Evolutionary conservation across 2,888 invertebrate genomes (phyloP), one percentile per base, ranked within the genome.

Genomic region (Patella caerulea): DNA sequence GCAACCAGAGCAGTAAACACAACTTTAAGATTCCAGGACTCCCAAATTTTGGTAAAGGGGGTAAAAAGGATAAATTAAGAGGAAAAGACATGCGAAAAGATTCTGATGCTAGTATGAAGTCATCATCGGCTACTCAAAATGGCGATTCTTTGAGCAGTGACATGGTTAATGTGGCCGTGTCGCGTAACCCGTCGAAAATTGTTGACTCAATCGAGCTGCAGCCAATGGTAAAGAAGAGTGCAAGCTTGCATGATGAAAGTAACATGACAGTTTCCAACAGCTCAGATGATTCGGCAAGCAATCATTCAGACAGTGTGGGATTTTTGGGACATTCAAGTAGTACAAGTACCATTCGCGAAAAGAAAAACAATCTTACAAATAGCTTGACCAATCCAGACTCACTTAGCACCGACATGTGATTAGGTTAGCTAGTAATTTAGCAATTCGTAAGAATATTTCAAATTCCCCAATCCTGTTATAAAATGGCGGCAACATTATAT

Each of bases 171-270:
- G 83, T 86, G 19, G 76, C 81, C 0, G 80, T 83, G 74, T 84
- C 82, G 15, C 85, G 84, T 73, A 79, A 82, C n/a, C 77, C 85
- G 71, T 78, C 80, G 14, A 65, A 65, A 65, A 77, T 80, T 24
- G 83, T 85, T 19, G 87, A 87, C 75, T 83, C 74, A 14, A 75
- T 86, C 45, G 87, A 86, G 82, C 69, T 86, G 76, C 82, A 82
- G 15, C 71, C 79, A 15, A 77, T 81, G 73, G 71, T 78, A 59
- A 84, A 77, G 52, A 55, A 55, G 74, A 74, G 71, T 55, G 70
- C 59, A 15, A 56, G 78, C 72, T 19, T 75, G 14, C 52, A 75
- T 11, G 75, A 81, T 2, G 75, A 81, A n/a, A 56, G 54, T n/a
- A 69, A 29, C 4, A 19, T 56, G 4, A 74, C 77, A 11, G 45